Evolutionary conservation across 2,797 vertebrate species (phyloP).

Genomic region (Crypturellus tataupa): DNA sequence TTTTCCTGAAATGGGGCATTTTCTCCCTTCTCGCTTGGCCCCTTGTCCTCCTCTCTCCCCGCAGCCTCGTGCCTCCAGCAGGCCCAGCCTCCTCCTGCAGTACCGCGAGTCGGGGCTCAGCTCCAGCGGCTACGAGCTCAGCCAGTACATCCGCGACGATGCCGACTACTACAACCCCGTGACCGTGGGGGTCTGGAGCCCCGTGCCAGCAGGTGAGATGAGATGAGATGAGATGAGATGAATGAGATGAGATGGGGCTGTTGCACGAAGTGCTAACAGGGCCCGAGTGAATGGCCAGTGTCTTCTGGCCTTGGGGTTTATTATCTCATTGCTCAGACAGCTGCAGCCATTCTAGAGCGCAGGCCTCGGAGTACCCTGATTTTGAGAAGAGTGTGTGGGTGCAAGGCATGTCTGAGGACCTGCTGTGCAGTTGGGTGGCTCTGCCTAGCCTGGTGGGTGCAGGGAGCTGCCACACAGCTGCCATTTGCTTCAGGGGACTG

Average conservation of each 20-base stretch:
- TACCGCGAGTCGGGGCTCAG: conserved; percentile 88
- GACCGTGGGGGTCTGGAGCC: conserved; percentile 54
- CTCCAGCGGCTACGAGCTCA: conserved; percentile 90
- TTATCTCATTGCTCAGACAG: not conserved
- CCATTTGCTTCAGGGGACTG: not conserved
- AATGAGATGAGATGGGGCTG: too few species aligned
- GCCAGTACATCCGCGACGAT: conserved; percentile 87
- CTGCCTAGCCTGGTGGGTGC: not conserved
- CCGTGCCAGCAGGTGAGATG: conserved; percentile 70
- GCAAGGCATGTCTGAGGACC: too few species aligned
- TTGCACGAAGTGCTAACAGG: not conserved
- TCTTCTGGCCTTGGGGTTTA: not conserved
- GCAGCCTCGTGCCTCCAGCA: not conserved
- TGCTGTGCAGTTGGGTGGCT: fast-evolving
- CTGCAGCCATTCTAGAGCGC: too few species aligned
- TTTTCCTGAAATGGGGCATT: not conserved
- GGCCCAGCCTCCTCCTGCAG: conserved; percentile 80
- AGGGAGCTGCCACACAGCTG: not conserved
- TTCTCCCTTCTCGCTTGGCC: not conserved
- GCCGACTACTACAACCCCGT: conserved; percentile 40
- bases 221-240: too few species aligned
- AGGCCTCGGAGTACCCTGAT: too few species aligned
- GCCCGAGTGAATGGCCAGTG: too few species aligned
- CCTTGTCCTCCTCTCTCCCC: not conserved
- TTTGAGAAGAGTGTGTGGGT: not conserved